Base-by-base conservation (phyloP, 2,113 vertebrate genomes). In the Coptodon rendalli region DNA sequence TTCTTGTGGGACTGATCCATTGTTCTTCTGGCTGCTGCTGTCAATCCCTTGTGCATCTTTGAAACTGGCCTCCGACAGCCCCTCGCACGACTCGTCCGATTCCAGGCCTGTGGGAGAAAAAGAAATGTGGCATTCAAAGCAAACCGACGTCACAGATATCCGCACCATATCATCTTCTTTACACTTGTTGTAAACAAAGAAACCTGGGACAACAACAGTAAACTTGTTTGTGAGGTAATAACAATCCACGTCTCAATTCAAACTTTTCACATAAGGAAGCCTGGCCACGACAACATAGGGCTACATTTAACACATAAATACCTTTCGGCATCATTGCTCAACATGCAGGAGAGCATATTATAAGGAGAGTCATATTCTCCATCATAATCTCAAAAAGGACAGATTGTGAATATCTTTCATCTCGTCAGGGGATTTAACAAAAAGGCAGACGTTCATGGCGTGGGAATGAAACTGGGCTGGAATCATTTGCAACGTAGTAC, bases 71-170 rank as follows among this genome's bases (percentile, higher is more conserved):
- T 99, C 98, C 7, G 98, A 97, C 87, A 97, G 96, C 22, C 97
- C 98, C 93, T 98, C 98, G 1, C 96, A 97, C 36, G 98, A 99
- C 96, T 98, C 98, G 68, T 99, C 98, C 0, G 98, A 99, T 90
- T 99, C 98, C 92, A 99, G 97, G 97, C 98, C 98, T 99, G 95
- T 1, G 45, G 34, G 24, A 38, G 85, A 40, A 9, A 82, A 52
- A 50, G 78, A 22, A 8, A 40, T 2, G 38, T 2, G 43, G 14
- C 3, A 27, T 17, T 19, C 59, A 50, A 76, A 78, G 9, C 4
- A 14, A 36, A 14, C 2, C 5, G 2, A 9, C 4, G 29, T 11
- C 16, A 52, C 19, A 50, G 29, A 80, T 63, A 14, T 16, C 16
- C 24, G 7, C 71, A 31, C 24, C 71, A 68, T 38, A n/a, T 29